These are phyloP conservation scores for Augochlora pura DNA, from an alignment of 1,140 invertebrate species.

Conservation along the genomic window DNA sequence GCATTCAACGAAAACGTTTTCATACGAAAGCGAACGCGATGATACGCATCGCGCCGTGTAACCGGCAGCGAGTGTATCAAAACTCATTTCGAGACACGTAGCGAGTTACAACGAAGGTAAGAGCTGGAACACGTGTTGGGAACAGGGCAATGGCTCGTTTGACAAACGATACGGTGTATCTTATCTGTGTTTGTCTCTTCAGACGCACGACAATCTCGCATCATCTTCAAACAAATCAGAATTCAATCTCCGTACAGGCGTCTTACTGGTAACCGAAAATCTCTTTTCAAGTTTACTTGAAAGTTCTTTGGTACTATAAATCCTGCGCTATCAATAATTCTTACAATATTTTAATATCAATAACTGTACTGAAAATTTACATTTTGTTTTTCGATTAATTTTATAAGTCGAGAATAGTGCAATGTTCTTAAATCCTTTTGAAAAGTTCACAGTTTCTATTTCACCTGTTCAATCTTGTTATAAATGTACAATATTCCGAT, in stretches of 20 bases:
- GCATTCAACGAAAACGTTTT: background rate
- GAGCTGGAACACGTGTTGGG: background rate
- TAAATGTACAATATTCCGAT: too few relatives aligned
- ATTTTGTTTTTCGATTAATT: too few relatives aligned
- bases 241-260: background rate
- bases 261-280: background rate
- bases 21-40: background rate
- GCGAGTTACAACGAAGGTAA: background rate
- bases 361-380: too few relatives aligned
- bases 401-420: too few relatives aligned
- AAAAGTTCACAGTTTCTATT: too few relatives aligned
- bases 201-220: background rate
- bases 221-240: conserved; percentile 41
- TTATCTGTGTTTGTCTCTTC: conserved; percentile 38
- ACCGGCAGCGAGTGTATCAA: background rate
- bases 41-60: background rate
- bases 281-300: background rate
- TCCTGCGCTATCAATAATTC: too few relatives aligned
- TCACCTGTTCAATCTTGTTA: too few relatives aligned
- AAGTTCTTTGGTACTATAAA: too few relatives aligned
- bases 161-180: conserved; percentile 35
- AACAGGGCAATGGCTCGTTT: conserved; percentile 32
- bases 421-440: too few relatives aligned
- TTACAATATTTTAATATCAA: too few relatives aligned
- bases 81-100: conserved; percentile 16